Evolutionary conservation across 2,797 vertebrate genomes (phyloP).

Genomic region (Sciaenops ocellatus): DNA sequence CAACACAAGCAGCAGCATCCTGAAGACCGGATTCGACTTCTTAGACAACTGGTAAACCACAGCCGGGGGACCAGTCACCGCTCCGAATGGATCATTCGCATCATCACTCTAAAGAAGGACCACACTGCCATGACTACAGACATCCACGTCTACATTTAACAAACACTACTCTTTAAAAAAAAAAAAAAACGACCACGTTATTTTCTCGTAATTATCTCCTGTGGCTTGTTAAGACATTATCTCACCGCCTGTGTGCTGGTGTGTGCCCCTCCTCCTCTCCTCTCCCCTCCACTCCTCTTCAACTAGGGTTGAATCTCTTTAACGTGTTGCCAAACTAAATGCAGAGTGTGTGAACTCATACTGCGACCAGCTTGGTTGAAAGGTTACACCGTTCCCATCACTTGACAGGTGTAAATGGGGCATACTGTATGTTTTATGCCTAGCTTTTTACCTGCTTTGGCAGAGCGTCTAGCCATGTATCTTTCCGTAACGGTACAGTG

Average conservation of each 20-base stretch:
- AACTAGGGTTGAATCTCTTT: neutral
- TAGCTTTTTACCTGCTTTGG: neutral
- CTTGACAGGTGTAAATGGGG: neutral
- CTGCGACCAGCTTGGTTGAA: neutral
- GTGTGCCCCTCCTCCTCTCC: neutral
- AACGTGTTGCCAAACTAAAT: conserved; percentile 20
- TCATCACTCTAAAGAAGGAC: conserved; percentile 62
- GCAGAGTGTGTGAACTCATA: conserved; percentile 34
- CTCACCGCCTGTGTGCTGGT: conserved; percentile 50
- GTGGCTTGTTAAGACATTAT: conserved; percentile 68
- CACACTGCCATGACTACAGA: conserved; percentile 70
- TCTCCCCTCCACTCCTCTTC: neutral
- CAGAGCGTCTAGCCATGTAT: neutral
- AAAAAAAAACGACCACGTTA: conserved; percentile 22
- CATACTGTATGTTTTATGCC: too few relatives aligned
- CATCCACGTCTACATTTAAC: conserved; percentile 51
- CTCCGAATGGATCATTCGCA: conserved; percentile 45
- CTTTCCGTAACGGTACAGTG: neutral
- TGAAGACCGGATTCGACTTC: conserved; percentile 99
- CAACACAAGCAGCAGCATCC: conserved; percentile 90
- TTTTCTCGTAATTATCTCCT: conserved; percentile 54
- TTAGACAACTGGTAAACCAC: conserved; percentile 97
- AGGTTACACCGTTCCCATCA: neutral
- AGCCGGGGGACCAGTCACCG: neutral
- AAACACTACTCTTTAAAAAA: conserved; percentile 30